phyloP scores from a whole-genome alignment of 2,113 vertebrate genomes.

The Bufo gargarizans region DNA sequence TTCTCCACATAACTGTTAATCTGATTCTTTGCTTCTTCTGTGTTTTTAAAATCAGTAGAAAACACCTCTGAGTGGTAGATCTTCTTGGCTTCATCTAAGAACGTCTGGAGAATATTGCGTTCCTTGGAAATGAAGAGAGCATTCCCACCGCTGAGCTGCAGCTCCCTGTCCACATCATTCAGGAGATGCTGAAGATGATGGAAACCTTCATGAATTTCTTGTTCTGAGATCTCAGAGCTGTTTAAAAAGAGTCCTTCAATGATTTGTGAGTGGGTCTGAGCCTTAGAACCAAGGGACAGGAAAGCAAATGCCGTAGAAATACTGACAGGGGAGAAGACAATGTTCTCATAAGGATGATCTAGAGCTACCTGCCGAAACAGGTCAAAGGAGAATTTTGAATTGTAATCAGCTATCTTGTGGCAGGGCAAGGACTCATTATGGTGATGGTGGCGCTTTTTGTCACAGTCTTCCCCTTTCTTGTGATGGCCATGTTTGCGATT shows the following conservation, averaged over 20 bases:
- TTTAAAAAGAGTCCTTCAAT: conserved; percentile 74
- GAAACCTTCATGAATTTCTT: conserved; percentile 70
- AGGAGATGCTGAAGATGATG: conserved; percentile 75
- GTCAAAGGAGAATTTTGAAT: conserved; percentile 71
- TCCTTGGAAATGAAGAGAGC: conserved; percentile 73
- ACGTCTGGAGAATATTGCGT: conserved; percentile 68
- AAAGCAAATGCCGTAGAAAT: conserved; percentile 74
- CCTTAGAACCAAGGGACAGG: conserved; percentile 71
- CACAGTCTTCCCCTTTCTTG: no score
- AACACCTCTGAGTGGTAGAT: conserved; percentile 73
- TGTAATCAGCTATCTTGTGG: conserved; percentile 57
- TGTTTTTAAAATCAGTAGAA: conserved; percentile 70
- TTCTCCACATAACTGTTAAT: conserved; percentile 75
- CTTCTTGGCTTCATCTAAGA: conserved; percentile 70
- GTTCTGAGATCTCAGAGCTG: conserved; percentile 57
- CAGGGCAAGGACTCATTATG: background rate
- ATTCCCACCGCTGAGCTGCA: conserved; percentile 74
- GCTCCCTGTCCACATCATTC: conserved; percentile 61
- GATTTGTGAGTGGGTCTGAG: conserved; percentile 71
- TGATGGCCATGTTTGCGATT: no score
- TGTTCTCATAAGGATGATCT: conserved; percentile 68
- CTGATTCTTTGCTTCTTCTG: conserved; percentile 64
- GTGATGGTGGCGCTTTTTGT: conserved; percentile 4
- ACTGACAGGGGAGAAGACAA: conserved; percentile 80
- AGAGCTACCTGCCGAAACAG: conserved; percentile 71